These are phyloP conservation scores for Hiodon alosoides DNA, from an alignment of 2,113 vertebrate species.

Conservation along the genomic window DNA sequence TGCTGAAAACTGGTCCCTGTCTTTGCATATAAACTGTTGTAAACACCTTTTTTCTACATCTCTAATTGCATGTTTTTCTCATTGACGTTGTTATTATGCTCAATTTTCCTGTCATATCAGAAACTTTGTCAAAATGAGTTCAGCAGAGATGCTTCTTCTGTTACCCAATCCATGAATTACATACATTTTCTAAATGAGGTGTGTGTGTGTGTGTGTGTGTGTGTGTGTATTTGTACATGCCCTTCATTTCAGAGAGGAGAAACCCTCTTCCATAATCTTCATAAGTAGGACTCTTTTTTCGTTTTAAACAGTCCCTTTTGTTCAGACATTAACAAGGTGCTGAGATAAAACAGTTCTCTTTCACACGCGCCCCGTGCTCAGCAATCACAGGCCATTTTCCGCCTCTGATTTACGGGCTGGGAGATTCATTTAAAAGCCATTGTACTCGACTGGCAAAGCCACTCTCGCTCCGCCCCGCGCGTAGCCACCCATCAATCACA, in stretches of 20 bases:
- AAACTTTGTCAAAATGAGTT: constrained; percentile 5
- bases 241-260: not conserved
- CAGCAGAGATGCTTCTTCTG: not conserved
- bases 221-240: not conserved
- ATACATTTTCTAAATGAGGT: not conserved
- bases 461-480: constrained; percentile 30
- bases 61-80: constrained; percentile 61
- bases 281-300: constrained; percentile 61
- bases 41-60: constrained; percentile 50
- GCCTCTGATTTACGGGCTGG: constrained; percentile 61
- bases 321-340: constrained; percentile 65
- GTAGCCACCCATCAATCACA: constrained; percentile 56
- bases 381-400: constrained; percentile 61
- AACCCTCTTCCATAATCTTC: constrained; percentile 43
- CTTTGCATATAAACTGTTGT: constrained; percentile 39
- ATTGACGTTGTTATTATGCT: constrained; percentile 57
- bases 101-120: constrained; percentile 43
- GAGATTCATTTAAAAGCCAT: constrained; percentile 72
- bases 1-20: constrained; percentile 18
- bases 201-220: too few relatives aligned
- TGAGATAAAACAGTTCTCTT: constrained; percentile 54
- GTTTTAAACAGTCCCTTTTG: constrained; percentile 61
- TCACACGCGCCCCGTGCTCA: constrained; percentile 51
- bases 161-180: not conserved
- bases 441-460: constrained; percentile 62